phyloP scores from a whole-genome alignment of 2,797 vertebrate species.

The Poecilia picta region DNA sequence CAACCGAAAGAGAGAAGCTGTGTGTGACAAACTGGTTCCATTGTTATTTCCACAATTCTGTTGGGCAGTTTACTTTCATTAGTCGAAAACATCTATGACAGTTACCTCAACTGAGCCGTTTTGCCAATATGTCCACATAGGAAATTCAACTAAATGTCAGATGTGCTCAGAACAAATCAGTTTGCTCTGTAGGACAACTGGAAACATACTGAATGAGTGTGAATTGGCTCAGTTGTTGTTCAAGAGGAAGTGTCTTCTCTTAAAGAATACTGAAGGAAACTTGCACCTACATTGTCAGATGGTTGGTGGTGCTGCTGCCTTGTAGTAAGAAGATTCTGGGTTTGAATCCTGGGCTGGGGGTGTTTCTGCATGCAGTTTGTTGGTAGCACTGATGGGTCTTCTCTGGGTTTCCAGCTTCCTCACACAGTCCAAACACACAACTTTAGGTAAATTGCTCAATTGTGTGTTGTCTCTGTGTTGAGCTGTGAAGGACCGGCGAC shows the following conservation, averaged over 20 bases:
- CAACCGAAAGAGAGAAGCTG: neutral
- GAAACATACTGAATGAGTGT: neutral
- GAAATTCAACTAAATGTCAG: no score
- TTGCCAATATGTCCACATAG: no score
- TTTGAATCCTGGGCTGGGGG: neutral
- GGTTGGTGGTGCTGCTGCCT: neutral
- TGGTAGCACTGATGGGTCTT: no score
- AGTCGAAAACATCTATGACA: neutral
- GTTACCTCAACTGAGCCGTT: no score
- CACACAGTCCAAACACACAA: no score
- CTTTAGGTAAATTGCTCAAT: no score
- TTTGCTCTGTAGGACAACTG: no score
- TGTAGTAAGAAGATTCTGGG: neutral
- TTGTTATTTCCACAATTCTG: neutral
- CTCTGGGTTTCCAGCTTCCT: no score
- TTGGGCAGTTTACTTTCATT: neutral
- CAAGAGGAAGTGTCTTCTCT: neutral
- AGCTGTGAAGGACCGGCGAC: neutral
- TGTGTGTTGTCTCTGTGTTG: neutral
- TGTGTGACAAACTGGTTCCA: neutral
- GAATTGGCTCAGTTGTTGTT: neutral
- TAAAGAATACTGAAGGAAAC: neutral
- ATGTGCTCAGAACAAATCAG: no score
- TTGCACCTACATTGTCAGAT: neutral
- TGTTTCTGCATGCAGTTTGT: neutral